A percentile compares a stretch with the other conserved stretches of the same genome.
These are phyloP conservation scores for Acipenser oxyrinchus DNA, from an alignment of 2,797 vertebrate genomes.

Conservation along the genomic window DNA sequence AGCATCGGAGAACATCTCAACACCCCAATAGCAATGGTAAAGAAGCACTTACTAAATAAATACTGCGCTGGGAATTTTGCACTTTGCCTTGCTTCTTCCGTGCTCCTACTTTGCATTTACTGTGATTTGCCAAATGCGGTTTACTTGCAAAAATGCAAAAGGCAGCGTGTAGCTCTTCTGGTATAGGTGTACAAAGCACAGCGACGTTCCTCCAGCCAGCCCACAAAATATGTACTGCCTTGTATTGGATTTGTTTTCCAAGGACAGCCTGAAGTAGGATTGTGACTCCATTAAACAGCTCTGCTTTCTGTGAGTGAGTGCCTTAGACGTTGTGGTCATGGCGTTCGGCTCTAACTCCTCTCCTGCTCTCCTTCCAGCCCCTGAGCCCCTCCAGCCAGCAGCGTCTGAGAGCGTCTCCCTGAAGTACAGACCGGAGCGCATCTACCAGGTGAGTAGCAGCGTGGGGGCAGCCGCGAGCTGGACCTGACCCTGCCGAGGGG, in stretches of 20 bases:
- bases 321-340: background rate
- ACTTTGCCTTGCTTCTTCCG: too few relatives aligned
- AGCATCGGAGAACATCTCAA: slow-evolving; percentile 62
- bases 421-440: slow-evolving; percentile 67
- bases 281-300: background rate
- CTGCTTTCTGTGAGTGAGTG: background rate
- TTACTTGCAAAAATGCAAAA: too few relatives aligned
- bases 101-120: too few relatives aligned
- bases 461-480: slow-evolving; percentile 70
- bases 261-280: too few relatives aligned
- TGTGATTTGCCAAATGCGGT: too few relatives aligned
- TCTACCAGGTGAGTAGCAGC: slow-evolving; percentile 73
- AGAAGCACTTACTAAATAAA: too few relatives aligned
- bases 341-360: slow-evolving; percentile 8
- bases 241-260: too few relatives aligned
- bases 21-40: slow-evolving; percentile 32
- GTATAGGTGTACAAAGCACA: too few relatives aligned
- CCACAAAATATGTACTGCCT: too few relatives aligned
- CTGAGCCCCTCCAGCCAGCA: slow-evolving; percentile 61
- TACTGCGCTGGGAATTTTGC: too few relatives aligned
- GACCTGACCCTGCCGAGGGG: slow-evolving; percentile 75
- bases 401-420: slow-evolving; percentile 63
- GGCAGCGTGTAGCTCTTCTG: too few relatives aligned
- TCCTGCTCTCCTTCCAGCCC: slow-evolving; percentile 49
- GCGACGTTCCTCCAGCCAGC: too few relatives aligned